Base-by-base conservation (phyloP, 2,888 invertebrate species). In the Euclidia mi region DNA sequence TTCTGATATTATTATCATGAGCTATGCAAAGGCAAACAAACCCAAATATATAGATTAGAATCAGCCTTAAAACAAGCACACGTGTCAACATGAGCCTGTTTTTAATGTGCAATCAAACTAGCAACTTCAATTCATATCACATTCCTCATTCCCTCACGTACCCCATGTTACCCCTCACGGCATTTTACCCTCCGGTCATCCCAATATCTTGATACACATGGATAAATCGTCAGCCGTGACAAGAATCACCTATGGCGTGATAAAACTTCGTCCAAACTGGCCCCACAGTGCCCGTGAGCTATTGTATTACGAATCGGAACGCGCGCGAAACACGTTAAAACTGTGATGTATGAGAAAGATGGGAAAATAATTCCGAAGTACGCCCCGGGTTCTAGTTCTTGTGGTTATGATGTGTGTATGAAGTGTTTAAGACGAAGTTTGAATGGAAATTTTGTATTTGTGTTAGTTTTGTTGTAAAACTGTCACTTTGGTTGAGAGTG, bases 191-290 rank as follows among this genome's bases (percentile, higher is more conserved):
- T 37, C 35, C 50, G 52, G 59, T 56, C 49, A 60, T 51, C 37
- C 53, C 58, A 51, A 65, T 78, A 82, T 65, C 71, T 57, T 76
- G 76, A 77, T 76, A 78, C 76, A 79, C 72, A 71, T 61, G 79
- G 76, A 81, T 84, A 81, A 80, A 84, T 82, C 76, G 78, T 56
- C 57, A 48, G 34, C 53, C 85, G 85, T 85, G 84, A 78, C 65
- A 25, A 20, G 83, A 82, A 82, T 84, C 49, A 38, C 20, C 38
- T 51, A 65, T 45, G 6, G 17, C 29, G 42, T 69, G 66, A 77
- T 76, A 79, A 71, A 78, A 75, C 66, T 80, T 71, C 40, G 45
- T 56, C 47, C 43, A 65, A 79, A 79, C 73, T 71, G 69, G 65
- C 66, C 65, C 59, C 65, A 74, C 62, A 71, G 53, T 37, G 63